Evolutionary conservation across 2,113 vertebrate species (phyloP).

Genomic region (Chloroceryle aenea): DNA sequence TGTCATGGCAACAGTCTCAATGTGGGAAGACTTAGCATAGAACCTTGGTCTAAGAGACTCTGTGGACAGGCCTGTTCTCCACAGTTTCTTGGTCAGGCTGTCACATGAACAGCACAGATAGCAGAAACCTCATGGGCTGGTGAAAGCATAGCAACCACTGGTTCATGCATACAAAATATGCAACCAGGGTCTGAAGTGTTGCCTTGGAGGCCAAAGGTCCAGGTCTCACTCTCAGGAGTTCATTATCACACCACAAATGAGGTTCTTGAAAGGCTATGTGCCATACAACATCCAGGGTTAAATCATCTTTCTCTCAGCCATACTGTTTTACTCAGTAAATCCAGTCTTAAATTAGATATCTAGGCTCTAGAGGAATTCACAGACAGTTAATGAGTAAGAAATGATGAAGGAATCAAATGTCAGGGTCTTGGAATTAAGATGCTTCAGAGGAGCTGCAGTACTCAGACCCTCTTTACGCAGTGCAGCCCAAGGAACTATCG

Average conservation of each 20-base stretch:
- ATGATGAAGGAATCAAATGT: not conserved
- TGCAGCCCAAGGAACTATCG: not conserved
- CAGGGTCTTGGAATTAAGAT: not conserved
- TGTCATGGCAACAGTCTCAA: not conserved
- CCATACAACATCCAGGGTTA: not conserved
- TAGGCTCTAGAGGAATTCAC: not conserved
- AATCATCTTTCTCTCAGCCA: not conserved
- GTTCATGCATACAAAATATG: accelerated
- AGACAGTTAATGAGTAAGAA: not conserved
- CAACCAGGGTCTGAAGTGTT: not conserved
- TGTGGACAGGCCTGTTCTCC: not conserved
- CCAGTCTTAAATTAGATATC: not conserved
- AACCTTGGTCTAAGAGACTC: not conserved
- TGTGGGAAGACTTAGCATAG: accelerated
- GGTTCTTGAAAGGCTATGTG: not conserved
- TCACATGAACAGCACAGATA: not conserved
- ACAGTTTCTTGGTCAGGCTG: not conserved
- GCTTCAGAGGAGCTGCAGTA: not conserved
- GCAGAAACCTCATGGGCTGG: not conserved
- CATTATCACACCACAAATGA: not conserved
- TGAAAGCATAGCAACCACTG: not conserved
- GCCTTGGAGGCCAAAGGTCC: not conserved
- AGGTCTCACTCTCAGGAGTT: not conserved
- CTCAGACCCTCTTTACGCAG: not conserved
- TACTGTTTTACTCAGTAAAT: not conserved